Conservation (phyloP, 2,888 invertebrate genomes). For the Leptinotarsa haldemani region DNA sequence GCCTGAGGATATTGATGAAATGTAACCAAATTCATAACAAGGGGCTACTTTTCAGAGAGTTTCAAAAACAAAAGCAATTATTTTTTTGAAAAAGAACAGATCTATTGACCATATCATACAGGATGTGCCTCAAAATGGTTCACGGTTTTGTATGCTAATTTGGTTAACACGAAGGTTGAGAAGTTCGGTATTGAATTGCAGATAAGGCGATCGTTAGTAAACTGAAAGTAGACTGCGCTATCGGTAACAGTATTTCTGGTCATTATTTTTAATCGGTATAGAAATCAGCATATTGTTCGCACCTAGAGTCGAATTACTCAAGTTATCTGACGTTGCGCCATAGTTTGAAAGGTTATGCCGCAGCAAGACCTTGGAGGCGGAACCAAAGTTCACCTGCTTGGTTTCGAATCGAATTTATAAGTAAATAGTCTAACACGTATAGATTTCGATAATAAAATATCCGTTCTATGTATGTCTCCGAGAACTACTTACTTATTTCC, state of each 20-base stretch:
- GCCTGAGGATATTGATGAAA: too few relatives aligned
- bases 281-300: conserved; percentile 7
- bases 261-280: conserved; percentile 7
- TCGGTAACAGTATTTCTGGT: background rate
- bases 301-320: background rate
- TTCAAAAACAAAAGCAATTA: too few relatives aligned
- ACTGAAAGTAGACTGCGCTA: background rate
- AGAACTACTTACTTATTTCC: too few relatives aligned
- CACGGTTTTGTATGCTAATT: background rate
- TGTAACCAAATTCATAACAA: too few relatives aligned
- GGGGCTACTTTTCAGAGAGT: too few relatives aligned
- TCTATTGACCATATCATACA: background rate
- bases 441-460: too few relatives aligned
- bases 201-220: conserved; percentile 4
- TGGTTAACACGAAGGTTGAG: background rate
- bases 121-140: conserved; percentile 4
- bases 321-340: background rate
- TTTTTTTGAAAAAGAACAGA: too few relatives aligned
- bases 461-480: too few relatives aligned
- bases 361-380: too few relatives aligned
- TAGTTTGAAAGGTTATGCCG: background rate
- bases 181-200: background rate
- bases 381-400: too few relatives aligned
- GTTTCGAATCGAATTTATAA: too few relatives aligned
- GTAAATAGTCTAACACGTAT: too few relatives aligned